Conservation (phyloP, 2,113 vertebrate genomes). For the Anarrhichthys ocellatus region DNA sequence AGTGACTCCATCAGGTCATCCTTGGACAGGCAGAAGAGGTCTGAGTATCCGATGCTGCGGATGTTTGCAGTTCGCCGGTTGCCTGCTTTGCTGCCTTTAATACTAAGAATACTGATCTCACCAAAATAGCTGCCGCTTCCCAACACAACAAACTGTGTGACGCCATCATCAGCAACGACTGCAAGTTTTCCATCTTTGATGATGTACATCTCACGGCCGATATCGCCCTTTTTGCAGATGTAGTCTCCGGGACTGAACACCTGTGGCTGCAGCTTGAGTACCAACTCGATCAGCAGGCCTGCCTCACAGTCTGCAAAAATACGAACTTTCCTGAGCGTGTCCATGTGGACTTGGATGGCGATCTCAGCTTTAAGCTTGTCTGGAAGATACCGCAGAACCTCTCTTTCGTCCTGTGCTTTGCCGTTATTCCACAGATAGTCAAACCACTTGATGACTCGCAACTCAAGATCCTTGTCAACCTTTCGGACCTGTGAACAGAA, state of each 20-base stretch:
- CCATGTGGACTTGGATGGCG: conserved; percentile 95
- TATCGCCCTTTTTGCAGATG: conserved; percentile 97
- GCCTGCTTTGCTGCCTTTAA: conserved; percentile 98
- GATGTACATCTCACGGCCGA: conserved; percentile 99
- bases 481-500: conserved; percentile 85
- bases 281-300: conserved; percentile 93
- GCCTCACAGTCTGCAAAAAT: conserved; percentile 98
- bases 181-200: conserved; percentile 98
- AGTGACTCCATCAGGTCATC: conserved; percentile 98
- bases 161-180: conserved; percentile 95
- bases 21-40: conserved; percentile 96
- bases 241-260: conserved; percentile 98
- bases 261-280: conserved; percentile 93
- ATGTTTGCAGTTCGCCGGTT: conserved; percentile 97
- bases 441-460: conserved; percentile 96
- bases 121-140: conserved; percentile 98
- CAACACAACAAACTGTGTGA: conserved; percentile 95
- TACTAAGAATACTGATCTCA: conserved; percentile 97
- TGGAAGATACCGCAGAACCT: conserved; percentile 94
- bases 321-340: conserved; percentile 94
- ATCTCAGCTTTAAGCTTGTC: conserved; percentile 98
- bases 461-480: conserved; percentile 94
- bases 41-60: conserved; percentile 95
- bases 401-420: conserved; percentile 93
- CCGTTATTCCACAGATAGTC: conserved; percentile 98